Evolutionary conservation across 2,797 vertebrate species (phyloP).

Genomic region (Mormyrus proboscirostris): DNA sequence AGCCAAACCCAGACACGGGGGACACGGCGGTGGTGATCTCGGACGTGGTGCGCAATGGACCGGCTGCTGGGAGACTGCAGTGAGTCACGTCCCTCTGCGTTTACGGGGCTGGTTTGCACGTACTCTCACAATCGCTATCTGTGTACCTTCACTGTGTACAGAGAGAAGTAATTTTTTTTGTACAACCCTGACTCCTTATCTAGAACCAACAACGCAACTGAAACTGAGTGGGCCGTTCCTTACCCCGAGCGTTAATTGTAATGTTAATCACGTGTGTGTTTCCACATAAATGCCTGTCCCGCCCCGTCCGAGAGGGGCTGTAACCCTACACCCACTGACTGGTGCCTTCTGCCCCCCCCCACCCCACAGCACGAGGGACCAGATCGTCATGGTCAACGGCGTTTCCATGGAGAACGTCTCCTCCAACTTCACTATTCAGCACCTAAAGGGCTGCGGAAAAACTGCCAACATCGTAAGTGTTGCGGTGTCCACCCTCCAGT

Average conservation of each 20-base stretch:
- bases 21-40: conserved; percentile 76
- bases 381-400: conserved; percentile 92
- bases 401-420: conserved; percentile 79
- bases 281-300: background rate
- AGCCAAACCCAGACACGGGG: conserved; percentile 52
- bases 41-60: conserved; percentile 79
- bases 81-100: conserved; percentile 55
- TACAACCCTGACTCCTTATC: background rate
- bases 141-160: background rate
- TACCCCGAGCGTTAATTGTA: background rate
- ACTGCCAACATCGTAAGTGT: conserved; percentile 78
- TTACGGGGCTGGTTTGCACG: background rate
- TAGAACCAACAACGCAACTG: background rate
- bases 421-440: conserved; percentile 80
- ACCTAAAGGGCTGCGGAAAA: conserved; percentile 77
- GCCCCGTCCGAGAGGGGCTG: background rate
- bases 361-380: conserved; percentile 74
- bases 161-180: background rate
- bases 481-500: too few relatives aligned
- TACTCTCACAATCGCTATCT: background rate
- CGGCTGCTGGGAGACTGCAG: conserved; percentile 79
- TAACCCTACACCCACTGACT: background rate
- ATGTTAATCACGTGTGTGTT: background rate
- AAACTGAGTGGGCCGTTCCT: background rate
- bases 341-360: background rate